Conservation (phyloP, 2,888 invertebrate genomes). For the Melinopterus prodromus region DNA sequence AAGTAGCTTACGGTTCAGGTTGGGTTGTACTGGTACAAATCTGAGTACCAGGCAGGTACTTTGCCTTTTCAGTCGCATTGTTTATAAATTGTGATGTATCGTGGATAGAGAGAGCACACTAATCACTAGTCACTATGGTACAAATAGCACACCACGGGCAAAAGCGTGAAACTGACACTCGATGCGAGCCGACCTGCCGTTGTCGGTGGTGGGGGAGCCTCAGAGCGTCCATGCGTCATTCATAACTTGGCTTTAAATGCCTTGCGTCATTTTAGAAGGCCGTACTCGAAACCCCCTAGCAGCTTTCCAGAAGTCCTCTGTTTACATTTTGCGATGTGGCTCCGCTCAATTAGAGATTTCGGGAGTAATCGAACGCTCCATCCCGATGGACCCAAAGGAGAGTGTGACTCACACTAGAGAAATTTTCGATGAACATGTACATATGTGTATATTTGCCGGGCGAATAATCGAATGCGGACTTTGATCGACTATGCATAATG, state of each 20-base stretch:
- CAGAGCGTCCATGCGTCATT: constrained; percentile 43
- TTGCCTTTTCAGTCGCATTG: constrained; percentile 72
- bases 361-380: constrained; percentile 9
- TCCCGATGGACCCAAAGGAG: neutral
- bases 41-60: constrained; percentile 70
- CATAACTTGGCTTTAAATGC: constrained; percentile 42
- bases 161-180: constrained; percentile 8
- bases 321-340: neutral
- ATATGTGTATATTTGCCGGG: neutral
- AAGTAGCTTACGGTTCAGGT: constrained; percentile 42
- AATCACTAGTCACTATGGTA: constrained; percentile 22
- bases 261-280: constrained; percentile 45
- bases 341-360: constrained; percentile 10
- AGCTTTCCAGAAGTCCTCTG: constrained; percentile 28
- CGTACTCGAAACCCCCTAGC: constrained; percentile 41
- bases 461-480: neutral
- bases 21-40: constrained; percentile 64
- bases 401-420: neutral
- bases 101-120: constrained; percentile 1
- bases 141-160: constrained; percentile 10
- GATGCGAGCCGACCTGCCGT: constrained; percentile 33
- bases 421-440: neutral
- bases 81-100: constrained; percentile 9
- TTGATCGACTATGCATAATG: neutral
- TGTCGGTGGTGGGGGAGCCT: constrained; percentile 41